Evolutionary conservation across 2,113 vertebrate genomes (phyloP), one percentile per base, ranked within the genome.

Genomic region (Oxyura jamaicensis): DNA sequence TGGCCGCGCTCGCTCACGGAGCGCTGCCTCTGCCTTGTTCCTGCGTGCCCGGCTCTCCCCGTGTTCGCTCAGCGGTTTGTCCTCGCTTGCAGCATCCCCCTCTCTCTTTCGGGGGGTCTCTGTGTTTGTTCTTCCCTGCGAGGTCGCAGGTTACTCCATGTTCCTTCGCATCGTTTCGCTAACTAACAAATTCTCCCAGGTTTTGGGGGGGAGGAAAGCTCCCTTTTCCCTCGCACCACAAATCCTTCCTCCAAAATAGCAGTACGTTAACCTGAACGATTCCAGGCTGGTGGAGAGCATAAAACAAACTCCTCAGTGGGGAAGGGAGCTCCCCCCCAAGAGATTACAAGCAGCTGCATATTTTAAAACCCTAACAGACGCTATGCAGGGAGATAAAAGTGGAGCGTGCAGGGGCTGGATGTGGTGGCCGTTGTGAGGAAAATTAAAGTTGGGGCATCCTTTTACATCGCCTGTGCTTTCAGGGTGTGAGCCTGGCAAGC

Each of bases 91-190:
- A 56, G 63, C 76, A 26, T 62, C 66, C 50, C 79, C 23, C n/a
- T 62, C 55, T 39, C 25, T 56, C 7, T 28, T 35, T 55, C 33
- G 23, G 16, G 36, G n/a, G 9, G 50, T 93, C 59, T 85, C 78
- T 19, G 33, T 88, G 62, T 52, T 55, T 81, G 78, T 44, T 90
- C 79, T 88, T 94, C 46, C 58, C 59, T 48, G 41, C 42, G 93
- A 96, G 91, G 95, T 96, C 71, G 86, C 88, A 93, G 95, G 86
- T 96, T 96, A 94, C 92, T 96, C 95, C 88, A 86, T 94, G 41
- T 95, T 95, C 83, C 92, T 86, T 90, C n/a, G 8, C 94, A 93
- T 86, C 66, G 5, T 92, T 95, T 89, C 82, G 55, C 72, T 67
- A 75, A 75, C 36, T 69, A 78, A 75, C 36, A 76, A 39, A 91